Evolutionary conservation across 35 echinoderm and acorn worm species (phyloP), one percentile per base, ranked within the genome.

Genomic region (Ophiothrix spiculata): DNA sequence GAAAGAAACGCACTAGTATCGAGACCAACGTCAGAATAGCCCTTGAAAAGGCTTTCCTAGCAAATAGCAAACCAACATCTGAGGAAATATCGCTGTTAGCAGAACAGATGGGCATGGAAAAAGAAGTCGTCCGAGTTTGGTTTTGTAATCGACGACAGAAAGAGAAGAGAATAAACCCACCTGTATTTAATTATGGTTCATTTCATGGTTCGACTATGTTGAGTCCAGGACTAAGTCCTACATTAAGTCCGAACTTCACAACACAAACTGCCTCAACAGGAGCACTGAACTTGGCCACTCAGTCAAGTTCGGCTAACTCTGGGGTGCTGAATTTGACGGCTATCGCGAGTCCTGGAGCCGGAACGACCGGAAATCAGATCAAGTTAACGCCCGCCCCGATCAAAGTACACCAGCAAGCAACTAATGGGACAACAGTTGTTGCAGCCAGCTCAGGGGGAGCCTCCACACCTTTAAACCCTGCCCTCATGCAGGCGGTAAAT

Each of bases 1-100:
- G 96, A 35, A 99, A 99, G 81, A 99, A 99, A 78, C 96, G 96
- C 37, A 99, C 96, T 0, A 99, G 96, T 85, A 99, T 99, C 32
- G 96, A 99, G 79, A 94, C 96, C 32, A 99, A 99, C 79, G 90
- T 99, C 38, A 78, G 96, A 31, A 80, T 93, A 16, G 90, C 96
- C 8, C 74, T 99, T 11, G 96, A 99, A 41, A 94, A 94, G 86
- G 87, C 91, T 31, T 99, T 99, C 76, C 81, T 99, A 31, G 76
- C 79, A 39, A 94, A 99, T 60, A 81, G 89, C 17, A 99, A 99
- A 63, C 96, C 96, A 11, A 99, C 92, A 28, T 99, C 96, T 16
- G 96, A 99, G 77, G 96, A 99, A 83, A 99, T 99, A n/a, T 56
- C 75, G 37, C 76, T 99, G 23, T 60, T 99, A 16, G 89, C 89